Evolutionary conservation across 1,140 invertebrate species (phyloP), one percentile per base, ranked within the genome.

Genomic region (Sycophila sp.): DNA sequence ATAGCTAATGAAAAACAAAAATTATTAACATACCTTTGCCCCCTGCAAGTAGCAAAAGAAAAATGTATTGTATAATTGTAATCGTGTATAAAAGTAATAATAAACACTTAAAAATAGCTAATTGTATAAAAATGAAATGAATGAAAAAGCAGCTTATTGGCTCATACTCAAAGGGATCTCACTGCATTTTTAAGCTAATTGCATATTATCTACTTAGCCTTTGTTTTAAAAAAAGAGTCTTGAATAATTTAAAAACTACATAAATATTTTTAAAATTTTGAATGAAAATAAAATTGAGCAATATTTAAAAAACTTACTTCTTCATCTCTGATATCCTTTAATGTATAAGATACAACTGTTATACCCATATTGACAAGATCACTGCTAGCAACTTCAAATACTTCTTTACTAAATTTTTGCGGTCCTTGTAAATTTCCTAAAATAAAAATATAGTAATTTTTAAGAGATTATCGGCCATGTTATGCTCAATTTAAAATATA

Each of bases 331-430:
- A 99, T 96, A 87, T 99, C 97, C 87, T 98, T 99, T 15, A 99
- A 89, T 2, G 97, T 99, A 84, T 99, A 99, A 2, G 96, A 98
- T 8, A 99, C 96, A 5, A 99, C 97, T 63, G 96, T 98, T 77
- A 99, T 98, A 13, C 97, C 96, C 96, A 99, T 98, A 81, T 98
- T 98, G 70, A 98, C 95, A 66, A 99, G 87, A 88, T 98, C 97
- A 70, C 95, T 96, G 19, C 96, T 97, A 10, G 94, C 94, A 10
- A 96, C 95, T 88, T 97, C 95, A 77, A 97, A 97, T 2, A 98
- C 96, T 88, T 98, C 95, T 85, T 98, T 98, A 73, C 96, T 98
- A 86, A 99, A 99, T 86, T 99, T 99, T 99, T 98, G 53, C 98
- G 90, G 83, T 99, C 97, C 85, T 98, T 98, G 86, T 99, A 99